These are phyloP conservation scores for Achroia grisella DNA, from an alignment of 1,140 invertebrate species.

Conservation along the genomic window DNA sequence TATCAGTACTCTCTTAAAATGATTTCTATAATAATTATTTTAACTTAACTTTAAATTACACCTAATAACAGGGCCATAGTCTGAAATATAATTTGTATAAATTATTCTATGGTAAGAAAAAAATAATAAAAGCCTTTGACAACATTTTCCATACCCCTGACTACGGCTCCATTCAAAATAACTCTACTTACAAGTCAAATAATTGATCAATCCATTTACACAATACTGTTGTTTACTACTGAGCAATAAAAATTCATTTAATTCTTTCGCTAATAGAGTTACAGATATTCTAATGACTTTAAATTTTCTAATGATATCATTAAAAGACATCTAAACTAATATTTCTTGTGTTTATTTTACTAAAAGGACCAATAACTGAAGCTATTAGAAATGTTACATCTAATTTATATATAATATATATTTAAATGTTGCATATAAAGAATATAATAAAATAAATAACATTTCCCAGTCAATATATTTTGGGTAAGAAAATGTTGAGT, in stretches of 20 bases:
- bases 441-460: too few species aligned
- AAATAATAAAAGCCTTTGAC: constrained; percentile 8
- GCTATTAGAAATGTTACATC: too few species aligned
- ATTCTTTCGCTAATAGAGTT: too few species aligned
- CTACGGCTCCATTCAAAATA: constrained; percentile 9
- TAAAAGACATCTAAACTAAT: too few species aligned
- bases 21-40: constrained; percentile 6
- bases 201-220: constrained; percentile 38
- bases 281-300: too few species aligned
- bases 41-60: constrained; percentile 4
- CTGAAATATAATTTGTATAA: constrained; percentile 10
- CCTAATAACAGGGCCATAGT: background rate
- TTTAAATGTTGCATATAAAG: too few species aligned
- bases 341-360: too few species aligned
- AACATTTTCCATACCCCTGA: background rate
- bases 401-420: too few species aligned
- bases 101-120: background rate
- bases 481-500: too few species aligned
- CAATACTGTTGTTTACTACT: constrained; percentile 51
- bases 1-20: constrained; percentile 60
- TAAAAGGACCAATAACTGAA: too few species aligned
- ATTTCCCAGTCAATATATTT: too few species aligned
- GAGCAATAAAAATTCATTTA: constrained; percentile 32
- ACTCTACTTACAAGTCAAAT: constrained; percentile 27
- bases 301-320: too few species aligned